These are phyloP conservation scores for Hippocampus guttulatus DNA, from an alignment of 2,113 vertebrate genomes.

Conservation along the genomic window DNA sequence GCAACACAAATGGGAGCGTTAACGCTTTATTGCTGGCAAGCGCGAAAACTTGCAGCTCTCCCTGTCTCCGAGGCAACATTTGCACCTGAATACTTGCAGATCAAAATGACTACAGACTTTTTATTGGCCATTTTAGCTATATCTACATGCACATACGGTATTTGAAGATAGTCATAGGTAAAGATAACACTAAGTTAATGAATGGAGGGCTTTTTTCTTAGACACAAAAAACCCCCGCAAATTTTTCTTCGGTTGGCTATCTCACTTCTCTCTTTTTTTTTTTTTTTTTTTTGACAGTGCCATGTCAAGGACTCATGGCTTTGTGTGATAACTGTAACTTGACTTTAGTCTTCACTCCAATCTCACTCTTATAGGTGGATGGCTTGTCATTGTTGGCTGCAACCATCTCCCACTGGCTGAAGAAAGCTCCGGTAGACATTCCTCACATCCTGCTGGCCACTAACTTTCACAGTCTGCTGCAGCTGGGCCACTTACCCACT, in stretches of 20 bases:
- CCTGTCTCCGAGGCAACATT: background rate
- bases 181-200: background rate
- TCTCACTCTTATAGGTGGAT: conserved; percentile 73
- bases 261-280: background rate
- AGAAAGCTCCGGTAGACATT: conserved; percentile 66
- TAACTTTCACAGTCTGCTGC: conserved; percentile 90
- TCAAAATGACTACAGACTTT: background rate
- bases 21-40: conserved; percentile 1
- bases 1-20: background rate
- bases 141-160: background rate
- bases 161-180: background rate
- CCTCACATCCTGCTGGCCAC: conserved; percentile 89
- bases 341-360: background rate
- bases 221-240: background rate
- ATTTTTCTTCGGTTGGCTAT: background rate
- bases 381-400: conserved; percentile 88
- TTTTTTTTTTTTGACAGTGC: background rate
- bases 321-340: conserved; percentile 18
- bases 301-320: background rate
- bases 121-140: background rate
- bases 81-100: too few species aligned
- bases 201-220: background rate
- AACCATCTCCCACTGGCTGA: conserved; percentile 84
- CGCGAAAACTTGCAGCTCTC: background rate
- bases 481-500: conserved; percentile 83